Conservation (phyloP, 1,140 invertebrate species). For the Leptinotarsa lineolata region DNA sequence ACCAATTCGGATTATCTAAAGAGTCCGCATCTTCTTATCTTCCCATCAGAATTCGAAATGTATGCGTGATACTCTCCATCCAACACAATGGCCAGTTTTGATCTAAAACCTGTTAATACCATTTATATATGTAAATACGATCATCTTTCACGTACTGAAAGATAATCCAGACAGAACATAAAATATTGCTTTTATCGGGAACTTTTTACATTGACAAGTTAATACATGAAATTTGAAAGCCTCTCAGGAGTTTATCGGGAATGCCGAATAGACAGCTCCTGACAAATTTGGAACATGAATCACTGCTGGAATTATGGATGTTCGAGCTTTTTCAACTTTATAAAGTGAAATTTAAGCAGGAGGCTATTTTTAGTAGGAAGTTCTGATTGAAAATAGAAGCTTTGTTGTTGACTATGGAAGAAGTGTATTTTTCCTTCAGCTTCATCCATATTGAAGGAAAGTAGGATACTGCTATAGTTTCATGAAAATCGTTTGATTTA, state of each 20-base stretch:
- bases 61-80: background rate
- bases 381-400: background rate
- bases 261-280: background rate
- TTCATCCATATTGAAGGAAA: too few relatives aligned
- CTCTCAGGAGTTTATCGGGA: constrained; percentile 1
- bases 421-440: too few relatives aligned
- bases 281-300: constrained; percentile 3
- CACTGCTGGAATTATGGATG: constrained; percentile 2
- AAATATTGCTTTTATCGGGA: constrained; percentile 8
- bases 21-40: background rate
- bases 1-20: constrained; percentile 1
- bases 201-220: constrained; percentile 6
- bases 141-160: background rate
- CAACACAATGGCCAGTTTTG: background rate
- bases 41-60: background rate
- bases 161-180: background rate
- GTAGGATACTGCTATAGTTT: too few relatives aligned
- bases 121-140: constrained; percentile 4
- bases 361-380: background rate
- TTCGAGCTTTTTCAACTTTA: background rate
- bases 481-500: too few relatives aligned
- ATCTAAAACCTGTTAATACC: constrained; percentile 8
- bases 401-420: too few relatives aligned
- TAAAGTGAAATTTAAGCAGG: background rate
- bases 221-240: constrained; percentile 4